phyloP scores from a whole-genome alignment of 2,113 vertebrate genomes.

The Triplophysa rosa region DNA sequence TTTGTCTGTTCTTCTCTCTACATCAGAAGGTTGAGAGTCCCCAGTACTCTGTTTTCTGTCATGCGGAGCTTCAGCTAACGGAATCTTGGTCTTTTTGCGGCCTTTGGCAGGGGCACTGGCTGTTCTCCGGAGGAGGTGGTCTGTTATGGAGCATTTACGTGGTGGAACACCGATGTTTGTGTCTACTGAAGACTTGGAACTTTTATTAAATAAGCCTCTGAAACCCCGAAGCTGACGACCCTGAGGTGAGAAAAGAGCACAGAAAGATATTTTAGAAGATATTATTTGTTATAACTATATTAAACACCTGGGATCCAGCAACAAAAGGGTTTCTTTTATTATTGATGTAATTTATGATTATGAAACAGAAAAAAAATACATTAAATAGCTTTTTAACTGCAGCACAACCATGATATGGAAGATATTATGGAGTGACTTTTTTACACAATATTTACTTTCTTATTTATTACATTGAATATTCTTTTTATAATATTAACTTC shows the following conservation, averaged over 20 bases:
- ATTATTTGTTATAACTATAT: background rate
- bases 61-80: conserved; percentile 75
- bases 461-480: background rate
- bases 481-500: no score
- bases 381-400: no score
- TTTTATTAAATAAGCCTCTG: conserved; percentile 88
- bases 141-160: conserved; percentile 87
- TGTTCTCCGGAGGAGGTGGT: conserved; percentile 89
- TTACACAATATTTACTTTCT: background rate
- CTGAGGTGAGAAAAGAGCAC: conserved; percentile 65
- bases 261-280: background rate
- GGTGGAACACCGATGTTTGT: conserved; percentile 65
- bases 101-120: conserved; percentile 95
- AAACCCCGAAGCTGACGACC: conserved; percentile 90
- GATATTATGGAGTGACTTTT: background rate
- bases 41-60: conserved; percentile 77
- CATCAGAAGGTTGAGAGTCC: conserved; percentile 64
- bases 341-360: no score
- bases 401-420: no score
- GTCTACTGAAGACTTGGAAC: conserved; percentile 81
- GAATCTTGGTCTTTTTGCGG: conserved; percentile 92
- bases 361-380: no score
- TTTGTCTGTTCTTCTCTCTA: conserved; percentile 64
- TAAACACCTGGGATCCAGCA: background rate
- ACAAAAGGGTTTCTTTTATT: no score